A percentile compares a stretch with the other conserved stretches of the same genome.
Conservation (phyloP, 1,140 invertebrate species). For the Atopsyche davidsoni region DNA sequence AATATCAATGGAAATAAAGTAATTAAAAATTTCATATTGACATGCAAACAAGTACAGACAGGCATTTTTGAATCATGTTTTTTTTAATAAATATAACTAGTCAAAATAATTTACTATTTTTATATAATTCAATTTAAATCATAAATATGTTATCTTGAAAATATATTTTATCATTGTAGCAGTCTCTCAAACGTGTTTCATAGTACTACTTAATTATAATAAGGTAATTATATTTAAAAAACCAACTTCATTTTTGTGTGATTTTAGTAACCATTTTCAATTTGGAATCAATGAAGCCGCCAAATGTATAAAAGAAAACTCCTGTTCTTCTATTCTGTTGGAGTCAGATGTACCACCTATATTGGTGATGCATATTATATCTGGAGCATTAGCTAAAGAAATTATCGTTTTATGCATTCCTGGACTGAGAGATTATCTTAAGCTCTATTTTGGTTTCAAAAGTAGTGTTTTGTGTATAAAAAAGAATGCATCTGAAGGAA, state of each 20-base stretch:
- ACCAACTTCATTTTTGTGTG: conserved; percentile 5
- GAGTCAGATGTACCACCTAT: conserved; percentile 22
- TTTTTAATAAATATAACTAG: too few species aligned
- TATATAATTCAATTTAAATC: conserved; percentile 1
- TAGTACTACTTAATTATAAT: too few species aligned
- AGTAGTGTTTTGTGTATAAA: conserved; percentile 23
- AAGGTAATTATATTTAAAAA: neutral
- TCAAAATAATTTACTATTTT: conserved; percentile 3
- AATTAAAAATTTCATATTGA: conserved; percentile 1
- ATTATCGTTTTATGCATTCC: conserved; percentile 20
- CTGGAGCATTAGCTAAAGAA: conserved; percentile 10
- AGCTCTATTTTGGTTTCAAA: conserved; percentile 17
- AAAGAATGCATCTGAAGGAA: neutral
- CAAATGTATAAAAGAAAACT: conserved; percentile 13
- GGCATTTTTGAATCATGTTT: too few species aligned
- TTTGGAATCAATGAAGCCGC: conserved; percentile 25
- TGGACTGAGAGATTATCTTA: conserved; percentile 7
- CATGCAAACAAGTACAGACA: too few species aligned
- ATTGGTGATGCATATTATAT: conserved; percentile 18
- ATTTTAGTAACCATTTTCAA: conserved; percentile 19
- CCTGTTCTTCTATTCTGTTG: conserved; percentile 19
- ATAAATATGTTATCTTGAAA: too few species aligned
- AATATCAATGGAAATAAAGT: conserved; percentile 2
- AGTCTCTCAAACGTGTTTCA: too few species aligned
- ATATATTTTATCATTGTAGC: too few species aligned